Percentiles rank a stretch among this genome's conserved stretches.
Evolutionary conservation across 2,888 invertebrate genomes (phyloP).

Genomic region (Unio delphinus): DNA sequence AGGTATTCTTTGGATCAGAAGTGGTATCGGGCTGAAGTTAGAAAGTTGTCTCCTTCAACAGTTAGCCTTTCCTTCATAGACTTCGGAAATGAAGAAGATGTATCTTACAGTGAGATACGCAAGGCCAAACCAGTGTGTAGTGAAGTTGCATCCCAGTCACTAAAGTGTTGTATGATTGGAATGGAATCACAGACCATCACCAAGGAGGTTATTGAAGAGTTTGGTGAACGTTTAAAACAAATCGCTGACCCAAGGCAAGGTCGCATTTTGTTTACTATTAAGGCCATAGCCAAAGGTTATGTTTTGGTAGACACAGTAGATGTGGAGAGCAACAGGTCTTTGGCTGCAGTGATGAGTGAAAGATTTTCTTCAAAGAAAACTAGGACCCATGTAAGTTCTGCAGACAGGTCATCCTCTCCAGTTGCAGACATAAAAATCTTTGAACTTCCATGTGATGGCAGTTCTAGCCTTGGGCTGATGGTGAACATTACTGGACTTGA

Average conservation of each 20-base stretch:
- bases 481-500: constrained; percentile 3
- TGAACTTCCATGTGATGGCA: no score
- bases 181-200: constrained; percentile 10
- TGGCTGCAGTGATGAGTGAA: not conserved
- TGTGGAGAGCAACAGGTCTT: not conserved
- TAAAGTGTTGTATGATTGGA: constrained; percentile 44
- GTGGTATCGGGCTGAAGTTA: constrained; percentile 54
- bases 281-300: no score
- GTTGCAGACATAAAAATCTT: no score
- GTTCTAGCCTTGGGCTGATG: not conserved
- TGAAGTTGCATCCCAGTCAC: constrained; percentile 45
- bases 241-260: no score
- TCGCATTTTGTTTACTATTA: no score
- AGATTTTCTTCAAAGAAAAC: no score
- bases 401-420: no score
- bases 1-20: constrained; percentile 31
- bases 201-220: no score
- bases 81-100: constrained; percentile 58
- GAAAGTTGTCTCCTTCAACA: constrained; percentile 16
- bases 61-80: constrained; percentile 54
- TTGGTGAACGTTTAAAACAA: no score
- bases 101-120: constrained; percentile 28
- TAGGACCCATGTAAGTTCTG: no score
- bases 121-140: constrained; percentile 24
- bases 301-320: constrained; percentile 12